phyloP scores from a whole-genome alignment of 2,113 vertebrate species.

The Apodemus speciosus region DNA sequence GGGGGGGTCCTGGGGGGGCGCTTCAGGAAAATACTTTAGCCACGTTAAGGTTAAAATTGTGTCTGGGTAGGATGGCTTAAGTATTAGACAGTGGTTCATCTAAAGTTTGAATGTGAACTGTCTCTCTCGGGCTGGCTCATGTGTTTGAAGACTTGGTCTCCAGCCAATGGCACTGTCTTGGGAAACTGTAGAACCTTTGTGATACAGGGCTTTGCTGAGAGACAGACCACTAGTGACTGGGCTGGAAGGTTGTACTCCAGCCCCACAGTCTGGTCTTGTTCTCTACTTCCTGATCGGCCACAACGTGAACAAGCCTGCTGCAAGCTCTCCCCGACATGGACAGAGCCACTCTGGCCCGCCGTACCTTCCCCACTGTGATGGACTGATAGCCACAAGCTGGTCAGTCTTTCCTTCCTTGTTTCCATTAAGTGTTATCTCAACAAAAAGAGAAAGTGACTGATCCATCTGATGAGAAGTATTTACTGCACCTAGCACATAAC shows the following conservation, averaged over 20 bases:
- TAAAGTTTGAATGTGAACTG: not conserved
- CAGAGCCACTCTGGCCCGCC: not conserved
- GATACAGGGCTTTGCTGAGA: not conserved
- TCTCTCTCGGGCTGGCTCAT: not conserved
- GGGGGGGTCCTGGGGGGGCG: too few relatives aligned
- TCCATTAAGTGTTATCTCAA: not conserved
- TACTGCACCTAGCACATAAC: not conserved
- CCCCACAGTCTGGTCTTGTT: not conserved
- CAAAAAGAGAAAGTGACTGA: not conserved
- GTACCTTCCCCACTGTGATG: not conserved
- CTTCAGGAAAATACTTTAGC: not conserved
- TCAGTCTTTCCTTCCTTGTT: not conserved
- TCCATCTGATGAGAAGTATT: not conserved
- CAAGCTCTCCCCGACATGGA: not conserved
- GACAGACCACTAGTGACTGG: not conserved
- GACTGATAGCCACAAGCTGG: not conserved
- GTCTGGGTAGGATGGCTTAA: not conserved
- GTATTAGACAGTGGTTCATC: not conserved
- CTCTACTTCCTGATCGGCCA: not conserved
- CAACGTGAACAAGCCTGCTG: not conserved
- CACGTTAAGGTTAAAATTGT: not conserved
- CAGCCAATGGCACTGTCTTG: not conserved
- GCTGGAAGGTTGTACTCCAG: not conserved
- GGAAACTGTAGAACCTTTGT: not conserved
- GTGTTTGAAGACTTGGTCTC: not conserved